Evolutionary conservation across 2,888 invertebrate genomes (phyloP), one percentile per base, ranked within the genome.

Genomic region (Spialia ferax): DNA sequence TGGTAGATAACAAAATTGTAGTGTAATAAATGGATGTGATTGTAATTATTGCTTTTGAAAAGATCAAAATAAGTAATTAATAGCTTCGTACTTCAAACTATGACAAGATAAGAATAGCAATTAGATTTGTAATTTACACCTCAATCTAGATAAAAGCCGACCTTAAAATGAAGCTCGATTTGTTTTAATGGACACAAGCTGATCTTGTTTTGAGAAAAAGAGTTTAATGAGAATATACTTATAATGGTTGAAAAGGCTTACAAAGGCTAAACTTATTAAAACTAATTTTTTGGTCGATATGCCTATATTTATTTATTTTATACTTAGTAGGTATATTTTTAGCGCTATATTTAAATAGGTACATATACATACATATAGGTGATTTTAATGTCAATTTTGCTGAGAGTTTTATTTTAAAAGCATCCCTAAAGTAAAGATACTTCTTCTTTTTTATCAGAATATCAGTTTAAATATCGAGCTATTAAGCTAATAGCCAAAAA

Each of bases 81-180:
- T 67, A 61, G 67, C 61, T 61, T 55, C 55, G 55, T 32, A 67
- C 61, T 67, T 67, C 66, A 67, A 60, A 61, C 55, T 22, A n/a
- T 67, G 67, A 67, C 67, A 67, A 67, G 67, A 67, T 67, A 67
- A 67, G 67, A 67, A 67, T 62, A 56, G 55, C 55, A 62, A 67
- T 67, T 67, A 67, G 61, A 67, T 62, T 67, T 67, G 67, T 67
- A 67, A 67, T 67, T 67, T 67, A 67, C 62, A 62, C 61, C 61
- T 15, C 50, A 67, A 67, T 67, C 67, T 62, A 61, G 67, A 67
- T 67, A 67, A 67, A 67, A 56, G n/a, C 29, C 55, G 61, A 61
- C 66, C 66, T 67, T 35, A 32, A 32, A 23, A 42, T 26, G 55
- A 54, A 67, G 22, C 57, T 60, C 45, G 57, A 42, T 15, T 52